Conservation (phyloP, 2,888 invertebrate genomes). For the Oxystoma pomonae region DNA sequence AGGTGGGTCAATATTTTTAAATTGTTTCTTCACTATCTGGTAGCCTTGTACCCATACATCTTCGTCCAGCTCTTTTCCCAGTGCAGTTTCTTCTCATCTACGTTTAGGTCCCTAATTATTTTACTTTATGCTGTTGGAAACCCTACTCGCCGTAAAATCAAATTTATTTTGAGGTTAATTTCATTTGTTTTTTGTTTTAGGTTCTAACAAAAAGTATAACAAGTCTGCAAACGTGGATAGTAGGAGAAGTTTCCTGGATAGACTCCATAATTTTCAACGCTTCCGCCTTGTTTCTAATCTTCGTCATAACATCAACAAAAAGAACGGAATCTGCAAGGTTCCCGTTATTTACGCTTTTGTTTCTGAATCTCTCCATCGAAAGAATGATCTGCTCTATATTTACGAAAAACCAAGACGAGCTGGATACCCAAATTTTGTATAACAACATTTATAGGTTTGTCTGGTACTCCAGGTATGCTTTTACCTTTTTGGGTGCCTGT, state of each 20-base stretch:
- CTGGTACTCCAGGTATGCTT: conserved; percentile 48
- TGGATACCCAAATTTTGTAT: conserved; percentile 38
- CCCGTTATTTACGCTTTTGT: conserved; percentile 52
- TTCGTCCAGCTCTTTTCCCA: no score
- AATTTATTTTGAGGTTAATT: no score
- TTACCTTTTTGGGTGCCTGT: conserved; percentile 38
- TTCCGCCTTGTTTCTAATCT: conserved; percentile 49
- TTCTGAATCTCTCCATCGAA: conserved; percentile 51
- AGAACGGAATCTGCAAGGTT: conserved; percentile 55
- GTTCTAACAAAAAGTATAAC: conserved; percentile 39
- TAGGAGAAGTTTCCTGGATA: conserved; percentile 61
- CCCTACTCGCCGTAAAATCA: no score
- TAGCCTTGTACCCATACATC: no score
- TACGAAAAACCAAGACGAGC: conserved; percentile 18
- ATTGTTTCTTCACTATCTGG: no score
- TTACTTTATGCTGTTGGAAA: no score
- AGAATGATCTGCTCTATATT: conserved; percentile 40
- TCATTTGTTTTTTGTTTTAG: conserved; percentile 24
- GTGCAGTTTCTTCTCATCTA: no score
- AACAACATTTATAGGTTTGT: conserved; percentile 45
- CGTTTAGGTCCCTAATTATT: no score
- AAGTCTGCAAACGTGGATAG: conserved; percentile 56
- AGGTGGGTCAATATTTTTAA: no score
- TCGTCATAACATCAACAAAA: conserved; percentile 54
- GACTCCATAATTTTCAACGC: conserved; percentile 60